phyloP scores from a whole-genome alignment of 2,113 vertebrate genomes.

The Benitochromis conjunctus region DNA sequence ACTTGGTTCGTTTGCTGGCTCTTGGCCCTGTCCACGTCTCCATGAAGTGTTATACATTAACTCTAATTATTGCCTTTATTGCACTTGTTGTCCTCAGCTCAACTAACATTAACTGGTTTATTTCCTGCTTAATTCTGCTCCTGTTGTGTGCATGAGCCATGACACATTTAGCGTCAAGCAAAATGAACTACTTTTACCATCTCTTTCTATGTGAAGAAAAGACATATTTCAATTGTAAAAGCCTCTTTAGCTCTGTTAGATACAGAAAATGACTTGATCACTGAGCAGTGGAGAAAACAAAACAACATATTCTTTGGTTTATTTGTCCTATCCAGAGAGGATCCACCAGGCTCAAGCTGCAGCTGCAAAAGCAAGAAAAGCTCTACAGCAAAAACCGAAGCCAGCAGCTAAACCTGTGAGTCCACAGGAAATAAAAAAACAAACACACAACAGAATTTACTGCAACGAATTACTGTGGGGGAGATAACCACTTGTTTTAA shows the following conservation, averaged over 20 bases:
- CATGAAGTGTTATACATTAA: background rate
- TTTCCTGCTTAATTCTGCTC: background rate
- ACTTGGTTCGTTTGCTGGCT: background rate
- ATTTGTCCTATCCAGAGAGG: conserved; percentile 76
- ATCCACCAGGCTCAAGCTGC: conserved; percentile 98
- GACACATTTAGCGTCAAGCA: background rate
- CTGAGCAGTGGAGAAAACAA: background rate
- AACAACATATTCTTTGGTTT: background rate
- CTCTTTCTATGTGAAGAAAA: background rate
- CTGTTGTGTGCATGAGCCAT: background rate
- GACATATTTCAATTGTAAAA: background rate
- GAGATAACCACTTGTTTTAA: background rate
- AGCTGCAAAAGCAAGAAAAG: conserved; percentile 95
- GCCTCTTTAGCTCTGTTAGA: background rate
- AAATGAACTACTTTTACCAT: background rate
- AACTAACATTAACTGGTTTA: background rate
- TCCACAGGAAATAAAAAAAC: background rate
- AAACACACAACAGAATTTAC: background rate
- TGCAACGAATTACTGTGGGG: background rate
- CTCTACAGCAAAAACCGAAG: conserved; percentile 96
- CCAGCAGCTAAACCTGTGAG: conserved; percentile 87
- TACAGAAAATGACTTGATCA: background rate
- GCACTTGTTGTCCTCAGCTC: background rate
- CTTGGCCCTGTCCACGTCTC: background rate
- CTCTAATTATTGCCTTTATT: background rate